Base-by-base conservation (phyloP, 2,797 vertebrate species). In the Microchirus variegatus region DNA sequence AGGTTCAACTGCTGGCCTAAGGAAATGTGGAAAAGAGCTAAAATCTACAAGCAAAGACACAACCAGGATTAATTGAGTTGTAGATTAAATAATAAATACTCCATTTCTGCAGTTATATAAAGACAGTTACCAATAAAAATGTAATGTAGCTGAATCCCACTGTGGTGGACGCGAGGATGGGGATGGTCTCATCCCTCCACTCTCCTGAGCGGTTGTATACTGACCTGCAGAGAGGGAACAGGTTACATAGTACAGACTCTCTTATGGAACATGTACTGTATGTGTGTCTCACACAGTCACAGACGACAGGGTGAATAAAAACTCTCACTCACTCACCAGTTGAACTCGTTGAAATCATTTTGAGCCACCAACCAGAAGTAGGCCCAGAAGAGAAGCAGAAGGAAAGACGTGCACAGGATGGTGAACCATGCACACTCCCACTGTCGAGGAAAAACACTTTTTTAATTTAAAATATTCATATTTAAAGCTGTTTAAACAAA, bases 311-410 rank as follows among this genome's bases (percentile, higher is more conserved):
- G n/a, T n/a, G n/a, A n/a, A n/a, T n/a, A n/a, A n/a, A n/a, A n/a
- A n/a, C n/a, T n/a, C n/a, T n/a, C n/a, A n/a, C n/a, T n/a, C n/a
- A n/a, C 95, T 95, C 81, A 98, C 97, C 95, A 96, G 91, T 98
- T 98, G 90, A 99, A 98, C 73, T 98, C 96, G 19, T 98, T 94
- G 86, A 98, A 98, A 89, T 99, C 97, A n/a, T 99, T 99, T 70
- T 92, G 95, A 55, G 95, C 94, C 79, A 96, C 95, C 94, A 95
- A 93, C 97, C 97, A 99, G 91, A 98, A 99, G 85, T 98, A 99
- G 63, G 94, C 92, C 96, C 96, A 98, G 52, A 94, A 83, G 60
- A 98, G 91, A 0, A 96, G 95, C 81, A 99, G 92, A 70, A 96
- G 86, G 68, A 98, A 98, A 44, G 96, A 95, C n/a, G 89, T 91